These are phyloP conservation scores for Nannoperca australis DNA, from an alignment of 2,797 vertebrate genomes.

Conservation along the genomic window DNA sequence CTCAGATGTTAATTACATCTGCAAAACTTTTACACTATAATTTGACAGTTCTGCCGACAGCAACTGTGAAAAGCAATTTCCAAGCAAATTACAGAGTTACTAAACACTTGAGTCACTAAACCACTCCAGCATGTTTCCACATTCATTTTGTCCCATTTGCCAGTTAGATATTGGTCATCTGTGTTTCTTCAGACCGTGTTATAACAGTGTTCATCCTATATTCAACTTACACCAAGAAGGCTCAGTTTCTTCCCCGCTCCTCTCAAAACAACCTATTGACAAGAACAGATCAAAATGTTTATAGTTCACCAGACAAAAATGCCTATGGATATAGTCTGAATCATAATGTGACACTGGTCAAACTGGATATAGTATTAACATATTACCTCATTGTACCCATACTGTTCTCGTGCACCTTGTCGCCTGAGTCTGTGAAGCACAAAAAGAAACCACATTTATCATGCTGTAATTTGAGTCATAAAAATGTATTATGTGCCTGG, in stretches of 20 bases:
- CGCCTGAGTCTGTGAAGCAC: slow-evolving; percentile 79
- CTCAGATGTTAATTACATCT: not conserved
- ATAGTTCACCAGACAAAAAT: not conserved
- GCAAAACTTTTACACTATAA: slow-evolving; percentile 2
- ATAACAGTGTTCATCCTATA: not conserved
- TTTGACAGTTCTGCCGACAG: not conserved
- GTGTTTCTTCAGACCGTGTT: not conserved
- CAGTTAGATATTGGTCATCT: not conserved
- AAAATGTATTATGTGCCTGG: slow-evolving; percentile 2
- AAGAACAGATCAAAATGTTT: slow-evolving; percentile 14
- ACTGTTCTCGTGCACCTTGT: slow-evolving; percentile 81
- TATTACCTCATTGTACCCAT: slow-evolving; percentile 86
- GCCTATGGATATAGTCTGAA: not conserved
- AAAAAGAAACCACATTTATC: slow-evolving; percentile 30
- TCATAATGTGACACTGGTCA: not conserved
- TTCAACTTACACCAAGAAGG: slow-evolving; percentile 85
- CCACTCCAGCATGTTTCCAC: not conserved
- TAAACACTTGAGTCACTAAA: slow-evolving; percentile 7
- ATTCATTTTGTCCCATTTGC: not conserved
- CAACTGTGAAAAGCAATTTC: not conserved
- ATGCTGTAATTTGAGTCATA: slow-evolving; percentile 10
- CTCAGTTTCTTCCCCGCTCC: slow-evolving; percentile 86
- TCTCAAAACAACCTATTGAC: slow-evolving; percentile 85
- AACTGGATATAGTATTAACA: not conserved
- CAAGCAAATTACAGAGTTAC: slow-evolving; percentile 20